Evolutionary conservation across 2,797 vertebrate species (phyloP).

Genomic region (Squalus acanthias): DNA sequence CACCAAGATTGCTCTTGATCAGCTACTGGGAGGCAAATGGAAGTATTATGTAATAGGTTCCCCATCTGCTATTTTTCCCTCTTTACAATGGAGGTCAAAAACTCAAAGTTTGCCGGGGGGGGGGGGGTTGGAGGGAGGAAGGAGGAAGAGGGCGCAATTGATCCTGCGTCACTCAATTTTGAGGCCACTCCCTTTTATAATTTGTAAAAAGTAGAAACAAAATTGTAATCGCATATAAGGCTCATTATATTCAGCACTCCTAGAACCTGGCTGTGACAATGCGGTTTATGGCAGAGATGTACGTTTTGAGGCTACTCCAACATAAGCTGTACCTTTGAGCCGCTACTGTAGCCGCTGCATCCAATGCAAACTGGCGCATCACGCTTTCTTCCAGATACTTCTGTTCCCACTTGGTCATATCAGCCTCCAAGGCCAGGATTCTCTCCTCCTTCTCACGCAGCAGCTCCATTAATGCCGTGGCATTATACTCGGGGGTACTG

Average conservation of each 20-base stretch:
- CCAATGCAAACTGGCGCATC: conserved; percentile 95
- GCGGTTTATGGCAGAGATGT: not conserved
- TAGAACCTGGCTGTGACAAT: not conserved
- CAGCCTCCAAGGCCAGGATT: conserved; percentile 90
- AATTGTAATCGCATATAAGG: not conserved
- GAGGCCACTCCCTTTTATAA: not conserved
- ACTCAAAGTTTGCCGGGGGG: not conserved
- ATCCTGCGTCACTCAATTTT: not conserved
- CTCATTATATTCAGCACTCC: not conserved
- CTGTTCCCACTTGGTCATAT: conserved; percentile 99
- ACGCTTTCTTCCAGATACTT: conserved; percentile 97
- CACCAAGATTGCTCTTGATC: not conserved
- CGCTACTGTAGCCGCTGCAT: conserved; percentile 88
- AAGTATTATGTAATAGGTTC: not conserved
- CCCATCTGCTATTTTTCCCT: not conserved
- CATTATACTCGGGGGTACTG: conserved; percentile 72
- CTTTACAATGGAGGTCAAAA: not conserved
- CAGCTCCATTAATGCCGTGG: conserved; percentile 83
- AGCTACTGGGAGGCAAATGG: not conserved
- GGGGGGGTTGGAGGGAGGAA: not conserved
- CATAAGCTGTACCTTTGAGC: conserved; percentile 73
- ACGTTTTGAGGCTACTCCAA: not conserved
- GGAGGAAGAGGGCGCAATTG: not conserved
- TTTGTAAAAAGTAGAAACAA: not conserved
- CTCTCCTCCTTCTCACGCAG: conserved; percentile 92